Evolutionary conservation across 2,797 vertebrate species (phyloP), one percentile per base, ranked within the genome.

Genomic region (Schizothorax lantsangensis): DNA sequence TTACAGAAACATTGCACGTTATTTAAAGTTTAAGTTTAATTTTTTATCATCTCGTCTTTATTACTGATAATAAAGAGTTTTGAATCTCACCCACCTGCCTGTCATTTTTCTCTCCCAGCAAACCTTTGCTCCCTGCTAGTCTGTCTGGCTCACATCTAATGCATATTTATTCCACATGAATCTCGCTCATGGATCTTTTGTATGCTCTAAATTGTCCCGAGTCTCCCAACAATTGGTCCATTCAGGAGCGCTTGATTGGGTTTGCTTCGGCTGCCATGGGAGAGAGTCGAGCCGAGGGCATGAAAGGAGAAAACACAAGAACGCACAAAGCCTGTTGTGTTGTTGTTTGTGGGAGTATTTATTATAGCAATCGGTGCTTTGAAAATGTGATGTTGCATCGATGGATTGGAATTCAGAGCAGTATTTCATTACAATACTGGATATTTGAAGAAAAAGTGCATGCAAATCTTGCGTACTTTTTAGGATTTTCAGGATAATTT

Each of bases 181-280:
- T 45, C 81, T 86, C 52, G n/a, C 75, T 72, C n/a, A 21, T 57
- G 54, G 45, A 26, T 79, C 81, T 83, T 87, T 88, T 89, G 83
- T 87, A 49, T 23, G 49, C 69, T 79, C 57, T 71, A 81, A 79
- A 84, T 87, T 84, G 73, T 81, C 62, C 79, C 43, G 40, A 87
- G 73, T 52, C 47, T 71, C 47, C 5, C 14, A 83, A 90, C 90
- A 90, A 89, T 89, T 12, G 49, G 38, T 81, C 72, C 87, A 89
- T 91, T 91, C 80, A 89, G 64, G 43, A 84, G 33, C 30, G 23
- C 4, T 64, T 73, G 87, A 87, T 87, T 87, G 79, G 80, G 82
- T 86, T 90, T 89, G 84, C 49, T 69, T 88, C 23, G 75, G 64
- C 33, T 30, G 43, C 11, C 66, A 64, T 84, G 87, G 82, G 86